Evolutionary conservation across 2,797 vertebrate species (phyloP).

Genomic region (Ficedula albicollis): DNA sequence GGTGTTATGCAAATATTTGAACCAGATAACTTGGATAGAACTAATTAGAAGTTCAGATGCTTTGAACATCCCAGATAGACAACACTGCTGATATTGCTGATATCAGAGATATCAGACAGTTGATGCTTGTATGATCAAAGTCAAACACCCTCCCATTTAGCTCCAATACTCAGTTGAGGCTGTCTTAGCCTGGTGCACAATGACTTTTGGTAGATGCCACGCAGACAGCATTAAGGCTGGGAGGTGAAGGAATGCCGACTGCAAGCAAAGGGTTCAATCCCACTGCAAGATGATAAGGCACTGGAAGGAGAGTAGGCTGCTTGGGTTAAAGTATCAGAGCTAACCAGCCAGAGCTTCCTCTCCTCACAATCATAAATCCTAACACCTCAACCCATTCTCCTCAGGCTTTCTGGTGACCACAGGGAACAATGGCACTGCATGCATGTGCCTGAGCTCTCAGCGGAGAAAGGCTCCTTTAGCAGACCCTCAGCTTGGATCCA

Average conservation of each 20-base stretch:
- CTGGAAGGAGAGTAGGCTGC: background rate
- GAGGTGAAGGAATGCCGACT: background rate
- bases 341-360: background rate
- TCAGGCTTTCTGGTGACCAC: background rate
- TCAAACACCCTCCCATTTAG: background rate
- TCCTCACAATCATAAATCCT: background rate
- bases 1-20: background rate
- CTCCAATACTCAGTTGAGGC: background rate
- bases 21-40: background rate
- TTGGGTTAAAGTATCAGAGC: background rate
- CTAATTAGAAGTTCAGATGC: slow-evolving; percentile 8
- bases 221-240: background rate
- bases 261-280: background rate
- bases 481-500: background rate
- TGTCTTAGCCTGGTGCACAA: background rate
- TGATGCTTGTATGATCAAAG: background rate
- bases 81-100: slow-evolving; percentile 36
- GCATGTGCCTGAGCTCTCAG: background rate
- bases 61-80: slow-evolving; percentile 10
- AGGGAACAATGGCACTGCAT: background rate
- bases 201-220: background rate
- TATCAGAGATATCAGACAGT: slow-evolving; percentile 20
- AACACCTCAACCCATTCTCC: background rate
- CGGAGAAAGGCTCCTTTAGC: background rate
- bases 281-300: background rate